Percentiles rank a stretch among this genome's conserved stretches.
Evolutionary conservation across 1,140 invertebrate genomes (phyloP).

Genomic region (Vanessa tameamea): DNA sequence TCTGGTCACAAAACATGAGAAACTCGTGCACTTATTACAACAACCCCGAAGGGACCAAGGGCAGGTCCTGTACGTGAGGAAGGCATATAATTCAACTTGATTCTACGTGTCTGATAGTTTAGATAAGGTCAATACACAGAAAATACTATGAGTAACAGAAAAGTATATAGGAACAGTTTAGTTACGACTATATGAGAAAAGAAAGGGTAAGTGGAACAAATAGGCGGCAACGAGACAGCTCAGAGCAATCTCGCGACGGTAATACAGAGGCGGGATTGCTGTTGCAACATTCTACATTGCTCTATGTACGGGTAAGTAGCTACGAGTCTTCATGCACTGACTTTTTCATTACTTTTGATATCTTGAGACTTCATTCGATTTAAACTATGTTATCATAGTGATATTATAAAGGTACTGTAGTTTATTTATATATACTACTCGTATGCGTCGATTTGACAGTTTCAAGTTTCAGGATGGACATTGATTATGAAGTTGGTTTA

Average conservation of each 20-base stretch:
- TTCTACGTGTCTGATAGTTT: constrained; percentile 20
- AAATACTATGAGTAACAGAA: background rate
- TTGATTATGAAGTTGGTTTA: no score
- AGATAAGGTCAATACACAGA: background rate
- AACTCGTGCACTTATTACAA: constrained; percentile 24
- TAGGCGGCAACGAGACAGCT: constrained; percentile 19
- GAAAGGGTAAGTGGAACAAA: constrained; percentile 26
- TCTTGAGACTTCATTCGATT: constrained; percentile 1
- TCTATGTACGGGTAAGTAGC: background rate
- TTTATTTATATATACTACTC: no score
- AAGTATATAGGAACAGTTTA: constrained; percentile 3
- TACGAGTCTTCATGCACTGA: background rate
- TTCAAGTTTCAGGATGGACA: no score
- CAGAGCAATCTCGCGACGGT: constrained; percentile 23
- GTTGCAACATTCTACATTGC: constrained; percentile 6
- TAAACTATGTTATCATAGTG: background rate
- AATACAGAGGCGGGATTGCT: constrained; percentile 6
- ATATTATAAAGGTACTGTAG: no score
- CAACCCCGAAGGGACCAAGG: constrained; percentile 14
- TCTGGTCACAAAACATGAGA: constrained; percentile 11
- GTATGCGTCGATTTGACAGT: no score
- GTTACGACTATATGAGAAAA: constrained; percentile 10
- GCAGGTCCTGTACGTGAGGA: constrained; percentile 12
- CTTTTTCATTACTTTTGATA: constrained; percentile 2
- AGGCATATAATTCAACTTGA: constrained; percentile 18